Base-by-base conservation (phyloP, 2,888 invertebrate species). In the Homarus gammarus region DNA sequence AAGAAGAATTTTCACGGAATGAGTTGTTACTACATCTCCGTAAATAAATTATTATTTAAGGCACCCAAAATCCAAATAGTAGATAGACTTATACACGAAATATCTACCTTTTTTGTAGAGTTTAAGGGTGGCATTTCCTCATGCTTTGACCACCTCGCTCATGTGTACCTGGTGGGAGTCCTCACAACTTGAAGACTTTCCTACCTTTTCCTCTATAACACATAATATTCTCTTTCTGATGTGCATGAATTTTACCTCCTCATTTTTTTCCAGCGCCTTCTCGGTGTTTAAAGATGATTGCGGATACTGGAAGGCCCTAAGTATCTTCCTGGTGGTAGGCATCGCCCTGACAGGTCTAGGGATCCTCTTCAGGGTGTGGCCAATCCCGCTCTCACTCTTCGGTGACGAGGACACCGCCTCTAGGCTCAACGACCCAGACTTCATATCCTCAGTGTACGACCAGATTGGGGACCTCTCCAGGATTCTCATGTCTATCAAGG, bases 301-400 rank as follows among this genome's bases (percentile, higher is more conserved):
- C 22, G 64, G 82, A 0, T 36, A 2, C 31, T 82, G 82, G 82
- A 82, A 82, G 70, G 44, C 44, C 18, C 49, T 82, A 22, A 82
- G 82, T 40, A 31, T 27, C 10, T 18, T 79, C 61, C 40, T 79
- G 38, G 6, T 79, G 49, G 33, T 33, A 70, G 33, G 64, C 18
- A 40, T 61, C 10, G 49, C 68, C 1, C 27, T 44, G 44, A 49
- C 49, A 33, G 49, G 64, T 1, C 31, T 82, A 10, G 64, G 40
- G 18, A 31, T 82, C 44, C 15, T 70, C 44, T 27, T 70, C 38
- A 70, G 64, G 40, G 31, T 40, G 5, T 82, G 70, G 64, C 70
- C 82, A 15, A 12, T n/a, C 3, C 33, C 22, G 10, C 38, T 10
- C 12, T 38, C 10, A 1, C 15, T 12, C 38, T 64, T 18, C 38